Percentiles rank a stretch among this genome's conserved stretches.
phyloP scores from a whole-genome alignment of 2,888 invertebrate genomes.

The Litoditis marina region DNA sequence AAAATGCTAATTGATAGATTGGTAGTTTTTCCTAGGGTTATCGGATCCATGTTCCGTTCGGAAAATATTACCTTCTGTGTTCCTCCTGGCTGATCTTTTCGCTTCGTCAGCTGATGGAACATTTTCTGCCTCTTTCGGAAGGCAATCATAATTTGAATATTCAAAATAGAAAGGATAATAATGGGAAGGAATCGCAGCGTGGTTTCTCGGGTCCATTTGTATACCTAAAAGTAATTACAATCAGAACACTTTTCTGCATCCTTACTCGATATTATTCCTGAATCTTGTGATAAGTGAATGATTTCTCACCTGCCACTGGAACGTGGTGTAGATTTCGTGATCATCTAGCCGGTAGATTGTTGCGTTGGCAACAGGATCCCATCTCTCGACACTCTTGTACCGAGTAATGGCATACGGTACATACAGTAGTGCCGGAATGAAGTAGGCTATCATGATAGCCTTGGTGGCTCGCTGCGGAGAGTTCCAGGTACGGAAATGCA shows the following conservation, averaged over 20 bases:
- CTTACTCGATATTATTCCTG: too few relatives aligned
- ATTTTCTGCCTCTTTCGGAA: conserved; percentile 59
- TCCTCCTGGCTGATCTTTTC: conserved; percentile 44
- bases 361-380: conserved; percentile 30
- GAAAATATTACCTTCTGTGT: conserved; percentile 32
- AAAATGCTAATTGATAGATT: too few relatives aligned
- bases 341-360: conserved; percentile 43
- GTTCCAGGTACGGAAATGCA: conserved; percentile 61
- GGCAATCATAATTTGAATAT: conserved; percentile 60
- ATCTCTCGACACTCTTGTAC: conserved; percentile 34
- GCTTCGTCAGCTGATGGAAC: conserved; percentile 58
- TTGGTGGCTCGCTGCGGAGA: conserved; percentile 48
- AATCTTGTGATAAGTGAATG: too few relatives aligned
- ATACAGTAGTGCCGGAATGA: conserved; percentile 55
- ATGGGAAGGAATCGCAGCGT: conserved; percentile 59
- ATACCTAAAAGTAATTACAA: conserved; percentile 48
- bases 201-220: conserved; percentile 60
- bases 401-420: conserved; percentile 58
- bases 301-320: conserved; percentile 55
- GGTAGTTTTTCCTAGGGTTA: too few relatives aligned
- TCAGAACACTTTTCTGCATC: not conserved
- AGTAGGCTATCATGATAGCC: conserved; percentile 55
- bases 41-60: too few relatives aligned
- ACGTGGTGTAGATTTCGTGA: conserved; percentile 52
- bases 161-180: conserved; percentile 55